Evolutionary conservation across 2,797 vertebrate genomes (phyloP), one percentile per base, ranked within the genome.

Genomic region (Eulemur albifrons): DNA sequence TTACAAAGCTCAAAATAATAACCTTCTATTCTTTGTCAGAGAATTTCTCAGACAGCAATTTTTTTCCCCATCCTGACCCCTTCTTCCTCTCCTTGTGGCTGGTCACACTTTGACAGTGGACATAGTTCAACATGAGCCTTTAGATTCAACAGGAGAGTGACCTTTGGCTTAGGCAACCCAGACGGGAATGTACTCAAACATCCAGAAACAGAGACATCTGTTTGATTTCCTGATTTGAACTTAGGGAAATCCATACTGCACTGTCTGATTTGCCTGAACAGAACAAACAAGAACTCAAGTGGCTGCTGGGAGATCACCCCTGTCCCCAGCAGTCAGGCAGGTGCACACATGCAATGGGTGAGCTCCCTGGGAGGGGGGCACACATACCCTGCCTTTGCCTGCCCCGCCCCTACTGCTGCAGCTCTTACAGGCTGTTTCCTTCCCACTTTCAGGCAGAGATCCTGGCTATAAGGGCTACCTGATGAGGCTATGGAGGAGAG

Each of bases 101-200:
- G 4, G 43, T 17, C 27, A 20, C 43, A 40, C 81, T 75, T 57
- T 35, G 23, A 27, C 45, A 27, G 80, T 50, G 80, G 27, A 50
- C 84, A 45, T 54, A 76, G 81, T 77, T 70, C 52, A 54, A 12
- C 7, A 65, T n/a, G 7, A 15, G 76, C 35, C 52, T 90, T 67
- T 52, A 70, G 43, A 50, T 48, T 86, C 61, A 67, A 73, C n/a
- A 23, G 0, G 38, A 38, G 1, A 72, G 54, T 76, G 70, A 86
- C 2, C 82, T 95, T 83, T 88, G 76, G 59, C 63, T 70, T 59
- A 50, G 50, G 65, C 54, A 86, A n/a, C 35, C 40, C 59, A 96
- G 54, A 69, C 7, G 85, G 77, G 50, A 82, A 69, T 88, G 95
- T 61, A 73, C 61, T 65, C 85, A 84, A 30, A 90, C 79, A 73